Evolutionary conservation across 2,113 vertebrate species (phyloP), one percentile per base, ranked within the genome.

Genomic region (Lepisosteus oculatus): DNA sequence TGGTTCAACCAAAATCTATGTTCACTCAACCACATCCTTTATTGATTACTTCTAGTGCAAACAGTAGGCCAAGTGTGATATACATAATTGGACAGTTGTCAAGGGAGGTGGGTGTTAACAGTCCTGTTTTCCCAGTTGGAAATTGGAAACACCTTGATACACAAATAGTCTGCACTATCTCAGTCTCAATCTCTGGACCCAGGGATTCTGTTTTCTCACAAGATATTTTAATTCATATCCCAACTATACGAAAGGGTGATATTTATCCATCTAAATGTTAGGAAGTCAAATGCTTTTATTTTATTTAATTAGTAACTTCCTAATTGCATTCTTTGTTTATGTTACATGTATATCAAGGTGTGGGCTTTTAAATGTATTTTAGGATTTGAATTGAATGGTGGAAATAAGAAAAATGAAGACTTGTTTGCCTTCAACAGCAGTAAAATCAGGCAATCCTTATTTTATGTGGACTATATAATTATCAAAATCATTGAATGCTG

Each of bases 21-120:
- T 93, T 95, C 95, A 94, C 92, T 98, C 95, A 97, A 94, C 95
- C 96, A 95, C 92, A 90, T 96, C 97, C 93, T 94, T 92, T 95
- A 99, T 98, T 98, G 97, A 99, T 99, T 98, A 97, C 93, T 95
- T 96, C 93, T 93, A 93, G 90, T 85, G 95, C 96, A 96, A 98
- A 97, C 96, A 98, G 94, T 97, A 93, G 93, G 90, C 92, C 87
- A 93, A 93, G 92, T 96, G 94, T 94, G 93, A 96, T 95, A 93
- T 94, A 94, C 94, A 96, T 97, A 98, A 98, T 97, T 97, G 94
- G 94, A 94, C 92, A 94, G 95, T 97, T 96, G 95, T 98, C 96
- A 93, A 80, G 95, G 95, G 95, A 97, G 90, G 86, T 87, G 88
- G 88, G 91, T 91, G 87, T 93, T 94, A 93, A 94, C 93, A 88